Conservation (phyloP, 1,140 invertebrate genomes). For the Caenorhabditis brenneri region DNA sequence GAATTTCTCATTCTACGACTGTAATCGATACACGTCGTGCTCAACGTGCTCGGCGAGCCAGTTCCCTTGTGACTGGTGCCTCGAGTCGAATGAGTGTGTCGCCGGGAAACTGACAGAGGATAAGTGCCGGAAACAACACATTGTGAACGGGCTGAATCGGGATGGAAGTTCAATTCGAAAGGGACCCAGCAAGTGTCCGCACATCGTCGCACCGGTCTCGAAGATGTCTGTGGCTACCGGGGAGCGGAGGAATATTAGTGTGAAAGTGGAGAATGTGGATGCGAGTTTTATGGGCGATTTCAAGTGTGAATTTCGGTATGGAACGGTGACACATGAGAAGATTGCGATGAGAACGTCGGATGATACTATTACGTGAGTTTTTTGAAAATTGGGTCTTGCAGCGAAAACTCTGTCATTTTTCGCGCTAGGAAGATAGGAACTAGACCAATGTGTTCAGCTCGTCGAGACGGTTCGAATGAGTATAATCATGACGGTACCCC, state of each 20-base stretch:
- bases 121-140: slow-evolving; percentile 63
- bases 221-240: slow-evolving; percentile 54
- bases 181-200: slow-evolving; percentile 61
- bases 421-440: too few species aligned
- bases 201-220: slow-evolving; percentile 51
- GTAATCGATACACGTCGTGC: slow-evolving; percentile 67
- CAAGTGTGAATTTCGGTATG: slow-evolving; percentile 67
- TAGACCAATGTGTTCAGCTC: neutral
- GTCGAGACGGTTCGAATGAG: neutral
- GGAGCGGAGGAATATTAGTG: slow-evolving; percentile 47
- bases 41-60: slow-evolving; percentile 71
- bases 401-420: neutral
- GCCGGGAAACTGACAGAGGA: slow-evolving; percentile 67
- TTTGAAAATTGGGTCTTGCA: neutral
- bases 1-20: slow-evolving; percentile 70
- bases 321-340: slow-evolving; percentile 65
- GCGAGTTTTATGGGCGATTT: slow-evolving; percentile 64
- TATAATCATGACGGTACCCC: neutral
- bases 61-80: slow-evolving; percentile 73
- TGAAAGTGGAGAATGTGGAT: slow-evolving; percentile 62
- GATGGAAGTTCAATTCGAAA: slow-evolving; percentile 58
- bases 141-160: slow-evolving; percentile 63
- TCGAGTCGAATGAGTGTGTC: slow-evolving; percentile 64
- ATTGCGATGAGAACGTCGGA: slow-evolving; percentile 57
- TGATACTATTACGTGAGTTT: slow-evolving; percentile 61